Base-by-base conservation (phyloP, 1,140 invertebrate species). In the Drosophila bifasciata region DNA sequence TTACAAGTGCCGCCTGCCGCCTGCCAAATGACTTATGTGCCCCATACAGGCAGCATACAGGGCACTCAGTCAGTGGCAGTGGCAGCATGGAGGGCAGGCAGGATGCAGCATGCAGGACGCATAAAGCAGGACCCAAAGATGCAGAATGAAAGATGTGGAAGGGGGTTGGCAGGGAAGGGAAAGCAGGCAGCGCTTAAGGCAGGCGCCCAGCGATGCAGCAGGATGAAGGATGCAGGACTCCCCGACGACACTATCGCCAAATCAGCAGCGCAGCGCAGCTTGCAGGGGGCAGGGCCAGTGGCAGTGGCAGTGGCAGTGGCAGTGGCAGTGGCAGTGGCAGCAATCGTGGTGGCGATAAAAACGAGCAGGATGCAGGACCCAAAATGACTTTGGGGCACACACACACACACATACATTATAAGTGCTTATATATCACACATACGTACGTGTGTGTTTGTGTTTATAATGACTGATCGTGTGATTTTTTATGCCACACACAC, bases 401-500 rank as follows among this genome's bases (percentile, higher is more conserved):
- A 75, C 62, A 66, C n/a, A n/a, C n/a, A n/a, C n/a, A n/a, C n/a
- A n/a, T n/a, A 61, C 79, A 78, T n/a, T n/a, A n/a, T 78, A 81
- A 81, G 79, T 83, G 79, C 79, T 83, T 36, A 36, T 36, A 70
- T 73, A 80, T 60, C 64, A 70, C 41, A 59, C 64, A 45, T 69
- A 63, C 59, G 36, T 64, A 39, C 16, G 36, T 40, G 50, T 13
- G 25, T 49, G 57, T 64, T 46, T 86, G 74, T 81, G 64, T 83
- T 50, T 78, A 69, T 86, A 86, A 86, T 89, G 85, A 89, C 81
- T 89, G 85, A 89, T 90, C 80, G 86, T 89, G 86, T 86, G 86
- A 89, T 89, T 89, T 89, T 89, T 90, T 89, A 85, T 80, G 77
- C 77, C 75, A 68, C 62, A 61, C 46, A 36, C 23, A 13, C 17